A percentile compares a stretch with the other conserved stretches of the same genome.
phyloP scores from a whole-genome alignment of 2,888 invertebrate species.

The Caenorhabditis drosophilae region DNA sequence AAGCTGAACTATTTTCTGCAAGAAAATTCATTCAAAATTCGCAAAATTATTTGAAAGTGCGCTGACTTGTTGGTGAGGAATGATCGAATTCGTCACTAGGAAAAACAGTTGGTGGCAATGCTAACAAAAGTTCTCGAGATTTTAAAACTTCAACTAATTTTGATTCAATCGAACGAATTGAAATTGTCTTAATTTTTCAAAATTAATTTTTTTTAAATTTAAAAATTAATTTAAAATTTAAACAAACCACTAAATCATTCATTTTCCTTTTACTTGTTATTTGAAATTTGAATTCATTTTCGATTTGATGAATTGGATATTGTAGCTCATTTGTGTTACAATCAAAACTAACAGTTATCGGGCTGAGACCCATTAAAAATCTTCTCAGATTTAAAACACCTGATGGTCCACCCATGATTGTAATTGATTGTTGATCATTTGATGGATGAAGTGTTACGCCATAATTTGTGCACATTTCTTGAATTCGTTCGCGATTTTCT shows the following conservation, averaged over 20 bases:
- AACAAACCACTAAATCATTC: constrained; percentile 16
- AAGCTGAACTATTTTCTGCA: constrained; percentile 1
- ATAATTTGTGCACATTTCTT: constrained; percentile 23
- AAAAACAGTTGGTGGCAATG: constrained; percentile 23
- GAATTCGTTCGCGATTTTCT: constrained; percentile 17
- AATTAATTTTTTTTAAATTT: not conserved
- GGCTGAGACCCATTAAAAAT: constrained; percentile 30
- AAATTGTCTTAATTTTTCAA: constrained; percentile 33
- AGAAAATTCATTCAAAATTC: not conserved
- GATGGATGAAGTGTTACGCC: constrained; percentile 24
- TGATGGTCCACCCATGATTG: constrained; percentile 44
- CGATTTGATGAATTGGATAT: constrained; percentile 24
- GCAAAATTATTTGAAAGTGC: not conserved
- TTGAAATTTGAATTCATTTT: constrained; percentile 19
- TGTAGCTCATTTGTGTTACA: constrained; percentile 26
- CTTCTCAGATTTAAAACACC: constrained; percentile 48
- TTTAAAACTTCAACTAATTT: constrained; percentile 21
- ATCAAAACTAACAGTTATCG: constrained; percentile 22
- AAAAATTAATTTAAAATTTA: not conserved
- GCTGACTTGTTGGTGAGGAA: not conserved
- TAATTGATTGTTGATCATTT: constrained; percentile 38
- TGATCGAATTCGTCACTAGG: not conserved
- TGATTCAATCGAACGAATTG: constrained; percentile 29
- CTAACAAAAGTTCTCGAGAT: constrained; percentile 28
- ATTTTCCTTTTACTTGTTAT: constrained; percentile 27